Percentiles rank a stretch among this genome's conserved stretches.
phyloP scores from a whole-genome alignment of 2,797 vertebrate species.

The Helarctos malayanus region DNA sequence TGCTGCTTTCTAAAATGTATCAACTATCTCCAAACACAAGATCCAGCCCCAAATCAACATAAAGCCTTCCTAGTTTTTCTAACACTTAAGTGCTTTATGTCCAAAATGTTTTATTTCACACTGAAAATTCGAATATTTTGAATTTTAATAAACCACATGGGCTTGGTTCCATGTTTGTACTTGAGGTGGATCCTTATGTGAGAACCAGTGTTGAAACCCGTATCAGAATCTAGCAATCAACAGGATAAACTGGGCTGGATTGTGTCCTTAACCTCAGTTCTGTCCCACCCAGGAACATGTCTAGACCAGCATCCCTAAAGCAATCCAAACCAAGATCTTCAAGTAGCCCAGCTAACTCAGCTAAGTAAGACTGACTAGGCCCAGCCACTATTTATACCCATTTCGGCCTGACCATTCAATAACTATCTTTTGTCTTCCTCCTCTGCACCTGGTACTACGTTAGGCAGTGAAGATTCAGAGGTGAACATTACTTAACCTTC shows the following conservation, averaged over 20 bases:
- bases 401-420: background rate
- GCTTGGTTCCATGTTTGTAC: background rate
- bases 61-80: slow-evolving; percentile 55
- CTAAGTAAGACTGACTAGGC: slow-evolving; percentile 2
- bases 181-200: background rate
- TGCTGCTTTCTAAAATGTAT: slow-evolving; percentile 35
- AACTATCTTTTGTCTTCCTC: background rate
- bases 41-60: slow-evolving; percentile 41
- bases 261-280: slow-evolving; percentile 43
- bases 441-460: background rate
- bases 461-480: background rate
- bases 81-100: slow-evolving; percentile 43
- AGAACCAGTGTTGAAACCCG: slow-evolving; percentile 39
- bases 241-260: background rate
- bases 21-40: slow-evolving; percentile 41
- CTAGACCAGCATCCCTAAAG: background rate
- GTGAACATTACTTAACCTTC: background rate
- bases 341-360: background rate
- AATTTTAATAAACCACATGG: slow-evolving; percentile 46
- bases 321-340: background rate
- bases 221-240: background rate
- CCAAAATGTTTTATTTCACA: slow-evolving; percentile 36
- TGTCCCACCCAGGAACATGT: background rate
- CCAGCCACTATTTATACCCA: background rate
- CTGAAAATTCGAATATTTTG: slow-evolving; percentile 61